Percentiles rank a stretch among this genome's conserved stretches.
Conservation (phyloP, 2,797 vertebrate species). For the Naso thynnoides region DNA sequence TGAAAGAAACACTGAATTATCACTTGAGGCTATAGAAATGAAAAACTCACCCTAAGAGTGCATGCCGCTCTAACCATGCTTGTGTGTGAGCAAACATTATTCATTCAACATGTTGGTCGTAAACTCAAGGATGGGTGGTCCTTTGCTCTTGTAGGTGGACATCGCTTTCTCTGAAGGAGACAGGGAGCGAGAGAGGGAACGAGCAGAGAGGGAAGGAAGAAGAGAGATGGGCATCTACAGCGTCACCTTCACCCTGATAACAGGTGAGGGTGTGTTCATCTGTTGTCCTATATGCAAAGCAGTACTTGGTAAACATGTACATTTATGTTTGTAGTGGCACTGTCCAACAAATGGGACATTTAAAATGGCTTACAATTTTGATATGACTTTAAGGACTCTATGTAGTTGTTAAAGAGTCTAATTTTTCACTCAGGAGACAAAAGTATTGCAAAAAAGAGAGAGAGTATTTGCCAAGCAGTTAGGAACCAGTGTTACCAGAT, state of each 20-base stretch:
- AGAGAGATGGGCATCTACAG: constrained; percentile 91
- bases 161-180: constrained; percentile 91
- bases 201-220: constrained; percentile 81
- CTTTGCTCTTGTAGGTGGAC: constrained; percentile 82
- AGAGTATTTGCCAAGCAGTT: too few relatives aligned
- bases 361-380: too few relatives aligned
- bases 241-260: constrained; percentile 92
- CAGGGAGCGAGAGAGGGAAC: constrained; percentile 80
- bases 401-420: too few relatives aligned
- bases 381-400: too few relatives aligned
- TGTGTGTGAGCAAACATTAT: background rate
- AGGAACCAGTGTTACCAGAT: too few relatives aligned
- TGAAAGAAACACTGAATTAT: background rate
- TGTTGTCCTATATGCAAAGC: background rate
- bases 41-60: background rate
- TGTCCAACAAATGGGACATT: background rate
- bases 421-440: too few relatives aligned
- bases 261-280: constrained; percentile 72
- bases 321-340: background rate
- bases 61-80: background rate
- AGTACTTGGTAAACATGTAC: background rate
- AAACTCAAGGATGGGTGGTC: background rate
- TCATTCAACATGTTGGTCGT: background rate
- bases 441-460: too few relatives aligned
- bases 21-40: background rate